These are phyloP conservation scores for Trichoplusia ni DNA, from an alignment of 1,140 invertebrate genomes.

Conservation along the genomic window DNA sequence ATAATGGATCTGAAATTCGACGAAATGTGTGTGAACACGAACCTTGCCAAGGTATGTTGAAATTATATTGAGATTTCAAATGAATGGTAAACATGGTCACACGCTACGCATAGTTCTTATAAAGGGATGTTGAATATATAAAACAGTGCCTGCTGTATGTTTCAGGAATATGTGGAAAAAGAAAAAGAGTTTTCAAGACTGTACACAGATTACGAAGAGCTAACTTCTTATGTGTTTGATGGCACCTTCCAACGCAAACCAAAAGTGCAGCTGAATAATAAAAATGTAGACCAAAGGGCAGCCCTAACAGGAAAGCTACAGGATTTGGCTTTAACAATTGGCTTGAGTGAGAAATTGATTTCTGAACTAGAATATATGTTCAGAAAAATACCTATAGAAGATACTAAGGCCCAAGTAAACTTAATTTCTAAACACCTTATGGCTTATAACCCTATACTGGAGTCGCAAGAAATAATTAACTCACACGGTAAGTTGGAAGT, in stretches of 20 bases:
- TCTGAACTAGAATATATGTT: conserved; percentile 16
- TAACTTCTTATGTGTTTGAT: too few relatives aligned
- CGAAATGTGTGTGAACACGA: conserved; percentile 3
- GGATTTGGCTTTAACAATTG: not conserved
- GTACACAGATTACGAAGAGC: not conserved
- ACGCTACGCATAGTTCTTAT: not conserved
- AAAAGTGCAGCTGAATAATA: not conserved
- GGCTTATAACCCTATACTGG: not conserved
- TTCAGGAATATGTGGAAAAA: conserved; percentile 1
- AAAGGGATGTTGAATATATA: not conserved
- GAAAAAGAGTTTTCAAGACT: not conserved
- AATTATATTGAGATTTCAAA: not conserved
- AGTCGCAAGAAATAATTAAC: not conserved
- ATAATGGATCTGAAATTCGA: conserved; percentile 14
- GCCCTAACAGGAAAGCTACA: not conserved
- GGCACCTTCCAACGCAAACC: not conserved
- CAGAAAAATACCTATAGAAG: conserved; percentile 19
- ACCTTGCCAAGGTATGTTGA: not conserved
- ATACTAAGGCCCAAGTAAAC: conserved; percentile 1
- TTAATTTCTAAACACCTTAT: conserved; percentile 7
- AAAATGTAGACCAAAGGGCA: not conserved
- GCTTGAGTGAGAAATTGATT: conserved; percentile 9
- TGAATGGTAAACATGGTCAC: not conserved
- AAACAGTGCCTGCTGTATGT: not conserved
- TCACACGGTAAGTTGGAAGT: too few relatives aligned